Evolutionary conservation across 2,888 invertebrate genomes (phyloP), one percentile per base, ranked within the genome.

Genomic region (Limnephilus lunatus): DNA sequence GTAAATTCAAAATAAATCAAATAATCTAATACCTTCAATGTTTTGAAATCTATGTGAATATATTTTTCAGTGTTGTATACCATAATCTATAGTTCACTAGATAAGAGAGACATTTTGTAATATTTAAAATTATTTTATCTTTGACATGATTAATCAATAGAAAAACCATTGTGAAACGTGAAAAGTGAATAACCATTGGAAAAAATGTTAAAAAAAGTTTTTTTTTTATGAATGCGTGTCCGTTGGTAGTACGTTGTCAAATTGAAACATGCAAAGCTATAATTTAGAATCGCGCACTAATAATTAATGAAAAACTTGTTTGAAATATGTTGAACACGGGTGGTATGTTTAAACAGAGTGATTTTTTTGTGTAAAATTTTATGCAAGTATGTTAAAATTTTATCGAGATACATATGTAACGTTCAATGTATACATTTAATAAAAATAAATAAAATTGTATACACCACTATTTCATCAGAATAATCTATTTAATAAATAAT

Each of bases 1-100:
- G 68, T 68, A 68, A 68, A 68, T 68, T 68, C 68, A 68, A 68
- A 68, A 68, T 68, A 68, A 68, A 68, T 68, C 68, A 68, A 68
- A 68, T 68, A 68, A 68, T 68, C 68, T n/a, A 68, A 68, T 68
- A n/a, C 25, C 68, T n/a, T 2, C 25, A 68, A 25, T 68, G n/a
- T 68, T 68, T 68, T 68, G 68, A 25, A 68, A 68, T 68, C 14
- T n/a, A n/a, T n/a, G 68, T 7, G 68, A 68, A 25, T n/a, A 9
- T 9, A n/a, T 68, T 25, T 68, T 25, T 9, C 25, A 25, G n/a
- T 25, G n/a, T 68, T n/a, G 1, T 25, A 68, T 25, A n/a, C 68
- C 25, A 25, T 9, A 68, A n/a, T 25, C 7, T 25, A 68, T 68
- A 68, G 9, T 68, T 68, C 25, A 68, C 68, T 68, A n/a, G 25